Evolutionary conservation across 1,140 invertebrate species (phyloP), one percentile per base, ranked within the genome.

Genomic region (Tetragnatha versicolor): DNA sequence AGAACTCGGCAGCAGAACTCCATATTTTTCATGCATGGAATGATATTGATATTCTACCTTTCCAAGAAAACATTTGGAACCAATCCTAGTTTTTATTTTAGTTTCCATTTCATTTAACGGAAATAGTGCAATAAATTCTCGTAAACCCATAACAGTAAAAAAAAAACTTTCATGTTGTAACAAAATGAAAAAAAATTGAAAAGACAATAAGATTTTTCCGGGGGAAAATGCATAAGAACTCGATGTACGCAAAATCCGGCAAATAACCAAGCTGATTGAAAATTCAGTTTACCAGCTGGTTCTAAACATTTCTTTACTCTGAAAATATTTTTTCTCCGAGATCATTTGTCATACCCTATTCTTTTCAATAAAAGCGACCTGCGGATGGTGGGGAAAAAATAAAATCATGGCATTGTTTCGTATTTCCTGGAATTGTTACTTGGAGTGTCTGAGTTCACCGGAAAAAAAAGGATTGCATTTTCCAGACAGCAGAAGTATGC

Each of bases 201-300:
- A 39, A 75, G 58, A 75, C 58, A 47, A 47, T 29, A 75, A n/a
- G n/a, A 58, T 72, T 72, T 66, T 72, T 72, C 17, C 27, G 17
- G 53, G 3, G 49, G n/a, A 63, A 75, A 75, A 75, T 75, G 72
- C 72, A 63, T 63, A 63, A 60, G n/a, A 25, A 70, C 20, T 3
- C 9, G 33, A 55, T 7, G 33, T 53, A 75, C 45, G 49, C 35
- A 61, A 58, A 70, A 55, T 75, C 72, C 39, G 60, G 51, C 39
- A 75, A 75, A 75, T 63, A 75, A 75, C 39, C 72, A 49, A 63
- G 58, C 72, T 75, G 72, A 75, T 75, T 63, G 58, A 75, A 75
- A 75, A 63, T 75, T 70, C 68, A 20, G 55, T 75, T 75, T 37
- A 63, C 72, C 58, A 63, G 72, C 72, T 61, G 45, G 49, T 35